These are phyloP conservation scores for Myripristis murdjan DNA, from an alignment of 2,797 vertebrate genomes.

Conservation along the genomic window DNA sequence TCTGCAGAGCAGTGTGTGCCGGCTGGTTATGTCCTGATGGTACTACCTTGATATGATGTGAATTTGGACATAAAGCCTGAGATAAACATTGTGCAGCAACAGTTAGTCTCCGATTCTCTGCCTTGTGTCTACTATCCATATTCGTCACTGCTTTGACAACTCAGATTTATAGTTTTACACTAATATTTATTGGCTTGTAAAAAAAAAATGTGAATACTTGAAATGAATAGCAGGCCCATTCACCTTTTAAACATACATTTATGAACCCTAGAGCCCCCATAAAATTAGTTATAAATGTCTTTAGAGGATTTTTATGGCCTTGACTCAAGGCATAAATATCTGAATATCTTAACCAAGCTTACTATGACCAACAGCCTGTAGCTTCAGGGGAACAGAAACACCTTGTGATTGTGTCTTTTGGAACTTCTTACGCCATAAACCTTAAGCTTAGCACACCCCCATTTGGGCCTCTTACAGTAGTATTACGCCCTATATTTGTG, in stretches of 20 bases:
- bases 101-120: not conserved
- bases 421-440: conserved; percentile 44
- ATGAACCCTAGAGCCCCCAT: not conserved
- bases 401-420: conserved; percentile 26
- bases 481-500: conserved; percentile 20
- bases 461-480: conserved; percentile 22
- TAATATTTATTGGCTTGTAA: not conserved
- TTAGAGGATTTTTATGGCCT: not conserved
- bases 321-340: not conserved
- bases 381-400: conserved; percentile 16
- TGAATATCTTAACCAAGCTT: not conserved
- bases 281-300: not conserved
- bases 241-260: not conserved
- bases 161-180: not conserved
- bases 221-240: not conserved
- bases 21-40: not conserved
- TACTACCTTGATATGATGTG: not conserved
- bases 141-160: not conserved
- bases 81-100: not conserved
- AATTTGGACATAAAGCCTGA: too few species aligned
- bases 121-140: too few species aligned
- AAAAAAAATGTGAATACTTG: not conserved
- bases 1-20: not conserved
- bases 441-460: too few species aligned
- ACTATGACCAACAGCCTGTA: conserved; percentile 18